Evolutionary conservation across 2,113 vertebrate genomes (phyloP).

Genomic region (Oriolus oriolus): DNA sequence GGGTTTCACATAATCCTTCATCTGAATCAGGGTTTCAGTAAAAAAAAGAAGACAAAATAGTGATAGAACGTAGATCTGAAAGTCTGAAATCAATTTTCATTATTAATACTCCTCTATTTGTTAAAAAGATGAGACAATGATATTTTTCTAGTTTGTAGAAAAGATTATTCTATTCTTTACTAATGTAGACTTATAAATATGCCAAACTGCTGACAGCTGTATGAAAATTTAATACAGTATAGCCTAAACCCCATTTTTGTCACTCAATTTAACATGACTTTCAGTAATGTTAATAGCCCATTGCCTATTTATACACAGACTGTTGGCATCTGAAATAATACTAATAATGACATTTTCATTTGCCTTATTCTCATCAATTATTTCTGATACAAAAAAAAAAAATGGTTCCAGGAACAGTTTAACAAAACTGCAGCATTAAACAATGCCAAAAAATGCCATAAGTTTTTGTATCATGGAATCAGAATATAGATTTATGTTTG

Average conservation of each 20-base stretch:
- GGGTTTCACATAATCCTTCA: neutral
- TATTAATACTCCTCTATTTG: constrained; percentile 2
- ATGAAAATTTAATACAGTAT: constrained; percentile 43
- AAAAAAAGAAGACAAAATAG: neutral
- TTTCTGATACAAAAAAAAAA: neutral
- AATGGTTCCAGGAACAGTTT: neutral
- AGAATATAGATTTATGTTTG: neutral
- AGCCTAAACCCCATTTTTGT: constrained; percentile 11
- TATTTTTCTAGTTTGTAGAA: constrained; percentile 3
- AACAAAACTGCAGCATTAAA: neutral
- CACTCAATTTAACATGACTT: constrained; percentile 30
- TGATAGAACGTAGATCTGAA: neutral
- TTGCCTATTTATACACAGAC: constrained; percentile 10
- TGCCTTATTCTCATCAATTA: neutral
- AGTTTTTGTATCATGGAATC: neutral
- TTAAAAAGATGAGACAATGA: neutral
- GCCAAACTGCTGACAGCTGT: neutral
- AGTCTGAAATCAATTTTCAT: neutral
- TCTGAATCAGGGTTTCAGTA: neutral
- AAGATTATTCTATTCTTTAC: constrained; percentile 23
- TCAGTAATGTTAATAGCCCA: neutral
- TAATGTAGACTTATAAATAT: constrained; percentile 37
- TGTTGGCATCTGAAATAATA: constrained; percentile 16
- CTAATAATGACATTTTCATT: neutral
- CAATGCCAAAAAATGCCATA: neutral